A percentile compares a stretch with the other conserved stretches of the same genome.
Evolutionary conservation across 1,140 invertebrate species (phyloP).

Genomic region (Limonius californicus): DNA sequence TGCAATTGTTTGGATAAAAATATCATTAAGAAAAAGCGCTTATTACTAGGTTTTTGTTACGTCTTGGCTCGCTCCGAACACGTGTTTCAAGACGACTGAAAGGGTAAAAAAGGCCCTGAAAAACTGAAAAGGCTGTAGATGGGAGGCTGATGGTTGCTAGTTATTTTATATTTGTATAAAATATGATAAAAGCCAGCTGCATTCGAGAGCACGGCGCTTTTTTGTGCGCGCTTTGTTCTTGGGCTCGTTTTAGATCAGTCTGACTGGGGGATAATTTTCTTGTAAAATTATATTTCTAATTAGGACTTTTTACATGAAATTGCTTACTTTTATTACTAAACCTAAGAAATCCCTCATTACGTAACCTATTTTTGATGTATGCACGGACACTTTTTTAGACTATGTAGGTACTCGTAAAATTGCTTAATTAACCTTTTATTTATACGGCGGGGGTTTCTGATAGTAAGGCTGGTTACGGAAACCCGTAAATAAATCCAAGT

Average conservation of each 20-base stretch:
- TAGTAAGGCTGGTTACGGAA: too few relatives aligned
- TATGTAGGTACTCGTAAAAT: too few relatives aligned
- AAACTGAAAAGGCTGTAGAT: slow-evolving; percentile 7
- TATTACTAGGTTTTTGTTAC: slow-evolving; percentile 16
- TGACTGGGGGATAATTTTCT: too few relatives aligned
- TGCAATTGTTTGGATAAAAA: slow-evolving; percentile 20
- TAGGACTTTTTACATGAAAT: too few relatives aligned
- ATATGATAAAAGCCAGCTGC: slow-evolving; percentile 14
- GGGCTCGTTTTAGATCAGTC: not conserved
- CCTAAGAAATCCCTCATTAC: too few relatives aligned
- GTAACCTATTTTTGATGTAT: too few relatives aligned
- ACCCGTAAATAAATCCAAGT: too few relatives aligned
- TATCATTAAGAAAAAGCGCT: slow-evolving; percentile 1
- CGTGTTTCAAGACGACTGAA: slow-evolving; percentile 11
- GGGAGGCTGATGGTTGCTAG: slow-evolving; percentile 2
- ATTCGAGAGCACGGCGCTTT: not conserved
- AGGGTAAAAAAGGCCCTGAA: not conserved
- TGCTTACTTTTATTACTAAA: too few relatives aligned
- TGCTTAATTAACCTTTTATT: too few relatives aligned
- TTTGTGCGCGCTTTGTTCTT: not conserved
- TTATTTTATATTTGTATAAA: slow-evolving; percentile 15
- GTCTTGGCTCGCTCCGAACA: slow-evolving; percentile 21
- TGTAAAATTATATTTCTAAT: too few relatives aligned
- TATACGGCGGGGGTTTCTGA: too few relatives aligned
- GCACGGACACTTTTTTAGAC: too few relatives aligned